Evolutionary conservation across 2,113 vertebrate genomes (phyloP).

Genomic region (Regulus satrapa): DNA sequence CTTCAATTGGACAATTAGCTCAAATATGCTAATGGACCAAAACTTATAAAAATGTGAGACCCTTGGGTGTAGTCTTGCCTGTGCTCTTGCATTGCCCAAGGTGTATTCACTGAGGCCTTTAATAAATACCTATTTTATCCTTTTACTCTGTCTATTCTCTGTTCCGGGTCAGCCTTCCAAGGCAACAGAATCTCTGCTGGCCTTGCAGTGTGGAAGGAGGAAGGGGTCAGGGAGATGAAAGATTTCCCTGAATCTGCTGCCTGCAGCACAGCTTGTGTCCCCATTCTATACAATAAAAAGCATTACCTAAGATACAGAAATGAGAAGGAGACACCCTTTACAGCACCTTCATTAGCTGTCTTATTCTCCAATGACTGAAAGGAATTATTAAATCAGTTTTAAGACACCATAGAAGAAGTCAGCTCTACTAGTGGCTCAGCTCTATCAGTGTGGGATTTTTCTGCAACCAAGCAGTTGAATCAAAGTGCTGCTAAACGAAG

Average conservation of each 20-base stretch:
- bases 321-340: neutral
- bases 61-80: too few species aligned
- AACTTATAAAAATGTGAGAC: too few species aligned
- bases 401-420: neutral
- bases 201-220: neutral
- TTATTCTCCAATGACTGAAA: neutral
- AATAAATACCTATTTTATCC: too few species aligned
- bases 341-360: neutral
- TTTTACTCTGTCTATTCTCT: too few species aligned
- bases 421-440: neutral
- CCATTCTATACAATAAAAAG: neutral
- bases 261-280: neutral
- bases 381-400: neutral
- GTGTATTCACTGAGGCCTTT: too few species aligned
- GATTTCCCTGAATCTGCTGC: neutral
- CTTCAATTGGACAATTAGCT: too few species aligned
- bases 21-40: too few species aligned
- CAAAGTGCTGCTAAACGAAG: neutral
- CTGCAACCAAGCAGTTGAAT: neutral
- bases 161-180: too few species aligned
- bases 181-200: neutral
- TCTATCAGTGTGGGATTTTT: neutral
- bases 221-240: neutral
- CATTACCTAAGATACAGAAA: neutral
- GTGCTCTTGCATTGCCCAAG: too few species aligned